Percentiles rank a stretch among this genome's conserved stretches.
Evolutionary conservation across 2,888 invertebrate species (phyloP).

Genomic region (Branchipolynoe longqiensis): DNA sequence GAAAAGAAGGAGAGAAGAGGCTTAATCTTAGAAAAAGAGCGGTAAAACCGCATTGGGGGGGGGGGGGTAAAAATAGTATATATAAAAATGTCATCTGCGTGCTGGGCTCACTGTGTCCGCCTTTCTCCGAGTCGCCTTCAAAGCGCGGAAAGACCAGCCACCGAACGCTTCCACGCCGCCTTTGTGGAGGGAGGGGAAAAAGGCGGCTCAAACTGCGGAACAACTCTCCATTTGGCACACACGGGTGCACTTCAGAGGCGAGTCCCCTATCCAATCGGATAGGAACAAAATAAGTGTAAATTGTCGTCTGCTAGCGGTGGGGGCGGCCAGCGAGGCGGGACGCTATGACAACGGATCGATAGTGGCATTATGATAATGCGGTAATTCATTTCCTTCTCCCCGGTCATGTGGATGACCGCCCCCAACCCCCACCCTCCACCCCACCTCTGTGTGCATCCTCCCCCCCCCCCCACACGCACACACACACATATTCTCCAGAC

Average conservation of each 20-base stretch:
- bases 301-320: slow-evolving; percentile 23
- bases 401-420: slow-evolving; percentile 6
- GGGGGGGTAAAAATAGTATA: neutral
- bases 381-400: slow-evolving; percentile 39
- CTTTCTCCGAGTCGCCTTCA: neutral
- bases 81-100: slow-evolving; percentile 14
- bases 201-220: slow-evolving; percentile 46
- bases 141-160: slow-evolving; percentile 22
- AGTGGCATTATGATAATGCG: slow-evolving; percentile 36
- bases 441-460: neutral
- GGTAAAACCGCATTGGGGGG: neutral
- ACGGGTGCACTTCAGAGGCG: slow-evolving; percentile 39
- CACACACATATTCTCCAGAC: too few relatives aligned
- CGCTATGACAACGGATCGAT: slow-evolving; percentile 42
- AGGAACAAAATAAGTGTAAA: slow-evolving; percentile 49
- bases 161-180: neutral
- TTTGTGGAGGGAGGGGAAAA: slow-evolving; percentile 10
- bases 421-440: too few relatives aligned
- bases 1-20: neutral
- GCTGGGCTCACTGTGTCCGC: neutral
- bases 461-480: neutral
- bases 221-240: slow-evolving; percentile 34
- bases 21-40: neutral
- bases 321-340: neutral
- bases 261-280: slow-evolving; percentile 35